Percentiles rank a stretch among this genome's conserved stretches.
phyloP scores from a whole-genome alignment of 2,113 vertebrate species.

The Lepisosteus osseus region DNA sequence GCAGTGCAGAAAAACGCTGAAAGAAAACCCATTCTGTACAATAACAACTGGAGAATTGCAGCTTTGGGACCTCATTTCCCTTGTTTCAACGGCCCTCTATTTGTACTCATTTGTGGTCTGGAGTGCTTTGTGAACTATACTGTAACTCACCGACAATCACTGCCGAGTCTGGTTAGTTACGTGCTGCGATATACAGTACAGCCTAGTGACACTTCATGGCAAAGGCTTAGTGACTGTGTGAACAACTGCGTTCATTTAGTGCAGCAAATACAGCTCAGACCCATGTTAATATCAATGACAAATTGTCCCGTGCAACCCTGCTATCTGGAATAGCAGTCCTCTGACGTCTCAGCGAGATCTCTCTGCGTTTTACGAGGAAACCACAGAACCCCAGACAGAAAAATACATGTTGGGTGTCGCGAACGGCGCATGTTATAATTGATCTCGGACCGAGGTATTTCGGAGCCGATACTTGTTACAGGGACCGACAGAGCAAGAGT shows the following conservation, averaged over 20 bases:
- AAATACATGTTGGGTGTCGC: no score
- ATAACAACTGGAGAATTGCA: background rate
- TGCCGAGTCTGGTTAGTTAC: background rate
- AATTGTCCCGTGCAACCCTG: background rate
- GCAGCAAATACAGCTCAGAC: conserved; percentile 12
- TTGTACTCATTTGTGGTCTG: background rate
- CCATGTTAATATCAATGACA: conserved; percentile 9
- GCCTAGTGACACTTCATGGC: conserved; percentile 10
- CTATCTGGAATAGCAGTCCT: no score
- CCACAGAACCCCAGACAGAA: no score
- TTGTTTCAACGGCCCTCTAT: background rate
- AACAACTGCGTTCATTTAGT: conserved; percentile 13
- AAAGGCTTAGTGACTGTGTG: background rate
- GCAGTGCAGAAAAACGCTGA: no score
- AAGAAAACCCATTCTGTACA: background rate
- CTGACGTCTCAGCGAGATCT: no score
- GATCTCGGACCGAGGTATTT: no score
- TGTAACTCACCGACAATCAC: no score
- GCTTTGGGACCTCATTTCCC: background rate
- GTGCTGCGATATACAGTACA: background rate
- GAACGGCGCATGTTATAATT: no score
- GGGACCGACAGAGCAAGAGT: no score
- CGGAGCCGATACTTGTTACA: no score
- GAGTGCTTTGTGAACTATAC: no score
- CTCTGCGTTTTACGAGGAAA: no score